Evolutionary conservation across 2,113 vertebrate genomes (phyloP).

Genomic region (Alligator mississippiensis): DNA sequence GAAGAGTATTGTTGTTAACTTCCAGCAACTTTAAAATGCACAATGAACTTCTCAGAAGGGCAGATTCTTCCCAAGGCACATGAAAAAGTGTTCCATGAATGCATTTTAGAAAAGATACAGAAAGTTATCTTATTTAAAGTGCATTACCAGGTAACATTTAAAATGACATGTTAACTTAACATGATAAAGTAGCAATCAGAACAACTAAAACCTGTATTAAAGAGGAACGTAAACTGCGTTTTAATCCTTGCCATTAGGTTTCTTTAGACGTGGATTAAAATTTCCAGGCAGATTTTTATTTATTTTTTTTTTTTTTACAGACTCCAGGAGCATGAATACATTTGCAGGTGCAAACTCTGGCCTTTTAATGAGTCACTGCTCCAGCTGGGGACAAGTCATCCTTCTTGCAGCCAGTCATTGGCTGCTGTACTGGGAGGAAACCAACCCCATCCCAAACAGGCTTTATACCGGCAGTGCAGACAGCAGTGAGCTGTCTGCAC

Average conservation of each 20-base stretch:
- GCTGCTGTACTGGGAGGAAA: no score
- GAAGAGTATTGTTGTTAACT: neutral
- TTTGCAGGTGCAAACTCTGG: neutral
- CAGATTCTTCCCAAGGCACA: neutral
- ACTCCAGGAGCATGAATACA: rapidly evolving
- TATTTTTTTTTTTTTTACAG: neutral
- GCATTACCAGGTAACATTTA: neutral
- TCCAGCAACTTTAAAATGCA: neutral
- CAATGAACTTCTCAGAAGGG: neutral
- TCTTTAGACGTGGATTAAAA: neutral
- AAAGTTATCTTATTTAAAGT: neutral
- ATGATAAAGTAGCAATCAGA: neutral
- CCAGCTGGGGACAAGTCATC: no score
- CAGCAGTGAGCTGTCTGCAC: no score
- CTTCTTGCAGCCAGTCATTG: no score
- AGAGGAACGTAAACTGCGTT: neutral
- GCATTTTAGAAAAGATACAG: neutral
- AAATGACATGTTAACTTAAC: neutral
- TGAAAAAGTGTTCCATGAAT: neutral
- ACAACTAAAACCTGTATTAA: neutral
- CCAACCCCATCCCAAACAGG: no score
- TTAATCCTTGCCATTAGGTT: neutral
- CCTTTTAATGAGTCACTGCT: neutral
- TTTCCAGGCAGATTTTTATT: neutral
- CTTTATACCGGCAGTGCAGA: no score